Conservation (phyloP, 2,888 invertebrate species). For the Drosophila affinis region DNA sequence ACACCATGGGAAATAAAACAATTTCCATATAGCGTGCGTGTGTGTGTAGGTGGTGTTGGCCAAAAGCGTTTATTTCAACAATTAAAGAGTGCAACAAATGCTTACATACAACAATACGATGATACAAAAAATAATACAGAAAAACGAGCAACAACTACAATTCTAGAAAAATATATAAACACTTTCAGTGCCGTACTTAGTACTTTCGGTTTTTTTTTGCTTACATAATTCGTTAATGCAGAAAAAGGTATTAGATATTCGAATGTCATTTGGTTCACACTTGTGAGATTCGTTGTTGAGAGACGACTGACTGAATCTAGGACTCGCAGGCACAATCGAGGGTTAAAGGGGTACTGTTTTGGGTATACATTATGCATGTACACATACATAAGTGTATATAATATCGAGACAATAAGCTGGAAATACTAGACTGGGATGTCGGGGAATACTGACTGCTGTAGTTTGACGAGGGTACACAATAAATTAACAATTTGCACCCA, state of each 20-base stretch:
- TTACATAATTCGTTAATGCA: background rate
- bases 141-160: slow-evolving; percentile 37
- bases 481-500: slow-evolving; percentile 28
- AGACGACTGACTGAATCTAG: slow-evolving; percentile 4
- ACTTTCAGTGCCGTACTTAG: slow-evolving; percentile 19
- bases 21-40: slow-evolving; percentile 4
- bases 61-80: slow-evolving; percentile 43
- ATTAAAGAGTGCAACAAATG: slow-evolving; percentile 37
- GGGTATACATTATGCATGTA: background rate
- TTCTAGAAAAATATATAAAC: slow-evolving; percentile 37
- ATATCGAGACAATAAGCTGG: background rate
- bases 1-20: slow-evolving; percentile 11
- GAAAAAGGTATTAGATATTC: slow-evolving; percentile 25
- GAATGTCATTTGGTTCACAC: slow-evolving; percentile 21
- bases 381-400: background rate
- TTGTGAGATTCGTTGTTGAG: slow-evolving; percentile 6
- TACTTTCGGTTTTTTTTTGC: slow-evolving; percentile 2
- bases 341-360: background rate
- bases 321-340: slow-evolving; percentile 17
- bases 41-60: slow-evolving; percentile 27
- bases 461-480: slow-evolving; percentile 19
- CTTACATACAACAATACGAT: slow-evolving; percentile 32
- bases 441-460: slow-evolving; percentile 15
- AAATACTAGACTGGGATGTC: slow-evolving; percentile 7
- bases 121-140: background rate